phyloP scores from a whole-genome alignment of 2,797 vertebrate genomes.

The Tokudaia muenninki region DNA sequence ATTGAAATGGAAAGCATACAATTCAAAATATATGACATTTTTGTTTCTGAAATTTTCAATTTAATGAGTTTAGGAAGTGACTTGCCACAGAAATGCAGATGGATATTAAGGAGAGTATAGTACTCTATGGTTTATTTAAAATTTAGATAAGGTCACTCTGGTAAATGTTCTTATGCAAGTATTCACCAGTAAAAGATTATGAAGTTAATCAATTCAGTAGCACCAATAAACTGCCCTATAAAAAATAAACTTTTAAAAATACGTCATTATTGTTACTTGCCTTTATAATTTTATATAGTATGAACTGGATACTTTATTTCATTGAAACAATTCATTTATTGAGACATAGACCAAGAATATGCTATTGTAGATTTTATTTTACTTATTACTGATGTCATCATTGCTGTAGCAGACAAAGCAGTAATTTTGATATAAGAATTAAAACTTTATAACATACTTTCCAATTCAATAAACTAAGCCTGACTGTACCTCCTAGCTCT shows the following conservation, averaged over 20 bases:
- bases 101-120: no score
- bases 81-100: background rate
- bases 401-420: background rate
- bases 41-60: background rate
- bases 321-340: conserved; percentile 13
- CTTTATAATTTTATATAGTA: background rate
- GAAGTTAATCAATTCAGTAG: background rate
- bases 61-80: background rate
- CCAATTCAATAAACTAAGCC: background rate
- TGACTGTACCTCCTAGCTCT: background rate
- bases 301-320: background rate
- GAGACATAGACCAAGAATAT: conserved; percentile 17
- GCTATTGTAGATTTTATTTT: background rate
- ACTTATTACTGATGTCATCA: background rate
- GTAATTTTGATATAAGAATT: background rate
- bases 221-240: background rate
- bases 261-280: background rate
- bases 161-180: conserved; percentile 16
- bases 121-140: background rate
- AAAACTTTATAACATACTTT: conserved; percentile 24
- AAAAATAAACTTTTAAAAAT: background rate
- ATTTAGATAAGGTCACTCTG: background rate
- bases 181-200: conserved; percentile 13
- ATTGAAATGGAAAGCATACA: background rate
- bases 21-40: background rate